Base-by-base conservation (phyloP, 2,113 vertebrate genomes). In the Rostratula benghalensis region DNA sequence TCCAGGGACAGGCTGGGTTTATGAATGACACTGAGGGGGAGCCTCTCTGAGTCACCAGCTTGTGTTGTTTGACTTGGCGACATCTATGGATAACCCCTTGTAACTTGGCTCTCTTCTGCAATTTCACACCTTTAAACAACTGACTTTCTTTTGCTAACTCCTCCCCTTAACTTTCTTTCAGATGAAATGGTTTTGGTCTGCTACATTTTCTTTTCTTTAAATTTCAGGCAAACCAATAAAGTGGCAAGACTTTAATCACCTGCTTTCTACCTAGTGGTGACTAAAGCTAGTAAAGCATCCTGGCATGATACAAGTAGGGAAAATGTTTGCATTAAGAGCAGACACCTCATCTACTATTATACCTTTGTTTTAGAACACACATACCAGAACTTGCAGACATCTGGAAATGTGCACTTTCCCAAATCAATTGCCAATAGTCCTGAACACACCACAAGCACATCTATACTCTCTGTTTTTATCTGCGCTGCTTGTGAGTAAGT, bases 121-220 rank as follows among this genome's bases (percentile, higher is more conserved):
- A 28, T 93, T 91, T 94, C 89, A 80, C 92, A 95, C 93, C 50
- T 96, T 90, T 71, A 79, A 91, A 88, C 57, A 93, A 93, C 50
- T 70, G 82, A 79, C 50, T 93, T 68, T 89, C 68, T 89, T 96
- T 93, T 11, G 1, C 63, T 91, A 71, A 60, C 82, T 94, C 13
- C 0, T 82, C 64, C 76, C 56, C 41, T 83, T 83, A 83, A 71
- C 67, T 94, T 93, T 4, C 5, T 15, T 64, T 41, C 51, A 78
- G 35, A 70, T 94, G 65, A 64, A 86, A 76, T 25, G 20, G 33
- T 21, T 96, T 94, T 76, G 65, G 60, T 79, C 64, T 56, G 60
- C 35, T 91, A 60, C 19, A 25, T 87, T 87, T 94, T 83, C 37
- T 89, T 78, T 83, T 87, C 73, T 85, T 90, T 86, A 35, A 27